These are phyloP conservation scores for Heteromormyrus szaboi DNA, from an alignment of 2,797 vertebrate genomes.

Conservation along the genomic window DNA sequence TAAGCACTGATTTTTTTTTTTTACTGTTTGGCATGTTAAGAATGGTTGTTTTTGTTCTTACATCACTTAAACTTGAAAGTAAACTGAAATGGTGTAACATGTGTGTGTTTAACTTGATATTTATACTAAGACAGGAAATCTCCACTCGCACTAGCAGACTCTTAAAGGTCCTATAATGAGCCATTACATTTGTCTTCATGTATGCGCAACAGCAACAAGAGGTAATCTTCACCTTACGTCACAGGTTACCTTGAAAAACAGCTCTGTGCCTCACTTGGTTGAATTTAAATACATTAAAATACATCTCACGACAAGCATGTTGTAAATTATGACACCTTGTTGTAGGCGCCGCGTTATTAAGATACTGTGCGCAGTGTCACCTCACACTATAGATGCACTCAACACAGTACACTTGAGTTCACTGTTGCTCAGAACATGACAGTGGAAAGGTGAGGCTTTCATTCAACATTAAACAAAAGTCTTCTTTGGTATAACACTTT, in stretches of 20 bases:
- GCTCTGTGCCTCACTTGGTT: background rate
- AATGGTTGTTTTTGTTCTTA: background rate
- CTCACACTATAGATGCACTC: background rate
- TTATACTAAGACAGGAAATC: background rate
- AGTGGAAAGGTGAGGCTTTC: background rate
- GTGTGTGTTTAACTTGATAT: background rate
- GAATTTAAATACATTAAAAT: background rate
- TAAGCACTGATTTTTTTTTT: conserved; percentile 43
- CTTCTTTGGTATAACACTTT: background rate
- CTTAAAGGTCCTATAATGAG: background rate
- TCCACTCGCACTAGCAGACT: background rate
- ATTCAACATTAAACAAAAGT: background rate
- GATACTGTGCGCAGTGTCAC: background rate
- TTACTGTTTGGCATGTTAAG: background rate
- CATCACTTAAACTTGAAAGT: background rate
- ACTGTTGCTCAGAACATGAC: background rate
- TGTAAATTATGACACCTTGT: background rate
- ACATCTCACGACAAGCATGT: background rate
- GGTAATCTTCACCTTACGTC: background rate
- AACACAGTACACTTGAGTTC: background rate
- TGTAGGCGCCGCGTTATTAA: background rate
- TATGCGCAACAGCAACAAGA: background rate
- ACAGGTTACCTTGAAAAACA: background rate
- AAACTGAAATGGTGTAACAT: background rate
- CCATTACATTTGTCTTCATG: background rate